A percentile compares a stretch with the other conserved stretches of the same genome.
These are phyloP conservation scores for Numida meleagris DNA, from an alignment of 2,113 vertebrate species.

Conservation along the genomic window DNA sequence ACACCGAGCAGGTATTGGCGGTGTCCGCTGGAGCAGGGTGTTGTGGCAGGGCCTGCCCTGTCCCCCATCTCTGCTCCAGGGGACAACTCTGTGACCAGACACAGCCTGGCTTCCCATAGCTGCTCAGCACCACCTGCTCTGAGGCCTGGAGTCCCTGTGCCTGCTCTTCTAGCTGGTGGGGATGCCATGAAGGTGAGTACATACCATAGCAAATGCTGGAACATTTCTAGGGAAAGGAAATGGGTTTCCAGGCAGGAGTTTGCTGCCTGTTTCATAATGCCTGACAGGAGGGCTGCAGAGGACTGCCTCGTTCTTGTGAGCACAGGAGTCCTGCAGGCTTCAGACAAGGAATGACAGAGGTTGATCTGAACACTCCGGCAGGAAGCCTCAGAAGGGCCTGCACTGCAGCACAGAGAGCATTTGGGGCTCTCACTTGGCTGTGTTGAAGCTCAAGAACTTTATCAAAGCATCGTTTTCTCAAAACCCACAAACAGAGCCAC, in stretches of 20 bases:
- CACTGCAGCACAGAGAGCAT: background rate
- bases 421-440: background rate
- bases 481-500: background rate
- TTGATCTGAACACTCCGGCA: background rate
- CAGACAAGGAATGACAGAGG: background rate
- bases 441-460: background rate
- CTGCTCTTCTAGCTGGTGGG: background rate
- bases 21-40: background rate
- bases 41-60: background rate
- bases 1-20: background rate
- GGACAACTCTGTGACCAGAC: background rate
- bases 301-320: background rate
- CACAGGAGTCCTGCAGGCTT: background rate
- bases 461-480: background rate
- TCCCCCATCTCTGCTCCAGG: background rate
- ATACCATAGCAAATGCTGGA: background rate
- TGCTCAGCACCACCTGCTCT: background rate
- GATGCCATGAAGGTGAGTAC: rapidly evolving
- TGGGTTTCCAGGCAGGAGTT: background rate
- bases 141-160: background rate
- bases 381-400: background rate
- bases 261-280: background rate
- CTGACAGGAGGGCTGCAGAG: background rate
- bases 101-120: too few relatives aligned
- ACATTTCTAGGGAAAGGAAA: background rate